Evolutionary conservation across 2,888 invertebrate genomes (phyloP), one percentile per base, ranked within the genome.

Genomic region (Phrixothrix hirtus): DNA sequence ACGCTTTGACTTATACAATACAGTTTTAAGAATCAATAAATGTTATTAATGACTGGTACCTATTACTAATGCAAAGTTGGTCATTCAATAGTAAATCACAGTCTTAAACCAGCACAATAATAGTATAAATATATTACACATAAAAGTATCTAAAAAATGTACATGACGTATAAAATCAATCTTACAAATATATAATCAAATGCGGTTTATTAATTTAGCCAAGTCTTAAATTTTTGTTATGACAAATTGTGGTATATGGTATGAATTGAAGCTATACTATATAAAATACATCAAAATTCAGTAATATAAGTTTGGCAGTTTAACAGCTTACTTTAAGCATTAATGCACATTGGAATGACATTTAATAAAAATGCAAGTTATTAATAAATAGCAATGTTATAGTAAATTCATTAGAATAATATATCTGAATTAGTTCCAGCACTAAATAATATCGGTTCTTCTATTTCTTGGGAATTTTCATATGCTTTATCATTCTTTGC

Each of bases 381-480:
- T n/a, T n/a, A n/a, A n/a, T n/a, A n/a, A n/a, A n/a, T n/a, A n/a
- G n/a, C n/a, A n/a, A n/a, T n/a, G n/a, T n/a, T n/a, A n/a, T n/a
- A n/a, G n/a, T n/a, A n/a, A n/a, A n/a, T n/a, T n/a, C n/a, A n/a
- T 68, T 69, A 75, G 65, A 75, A 75, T 43, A 75, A 66, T 58
- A 75, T 75, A 60, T 75, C 75, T n/a, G 74, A 65, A 55, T 71
- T 75, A 45, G 70, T 67, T 27, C 74, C 74, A 27, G 72, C 66
- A 59, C 75, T 75, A 58, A 75, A 75, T 32, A 68, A 38, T 7
- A 73, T 63, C 9, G 74, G 75, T 45, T 69, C 60, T 17, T 72
- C 71, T 13, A 61, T 44, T 55, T 71, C 70, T 52, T 68, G 62
- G 29, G 44, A 38, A 21, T 57, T 63, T 57, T 55, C 46, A 26